Base-by-base conservation (phyloP, 2,797 vertebrate species). In the Cryptoblepharus egeriae region DNA sequence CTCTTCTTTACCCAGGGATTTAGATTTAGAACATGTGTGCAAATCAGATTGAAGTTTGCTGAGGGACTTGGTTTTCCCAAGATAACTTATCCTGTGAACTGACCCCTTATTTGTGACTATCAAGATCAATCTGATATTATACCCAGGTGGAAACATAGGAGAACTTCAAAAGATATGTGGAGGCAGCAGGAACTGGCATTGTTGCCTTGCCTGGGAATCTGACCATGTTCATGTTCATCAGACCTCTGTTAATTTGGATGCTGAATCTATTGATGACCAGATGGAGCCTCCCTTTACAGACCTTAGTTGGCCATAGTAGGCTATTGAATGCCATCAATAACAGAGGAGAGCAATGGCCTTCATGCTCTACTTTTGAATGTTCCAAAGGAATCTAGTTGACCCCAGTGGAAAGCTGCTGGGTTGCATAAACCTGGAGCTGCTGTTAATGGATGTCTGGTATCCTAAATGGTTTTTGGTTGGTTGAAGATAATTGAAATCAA, bases 221-320 rank as follows among this genome's bases (percentile, higher is more conserved):
- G 32, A 10, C 16, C 60, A 4, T 49, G 37, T 76, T 60, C 42
- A 45, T 11, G 7, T 57, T n/a, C 37, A 63, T 28, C 60, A 49
- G 9, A 49, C 12, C 45, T 49, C 7, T 49, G 11, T 49, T 12
- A 8, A 12, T 49, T 8, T 49, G 45, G 45, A 8, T 2, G 9
- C 45, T 49, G 39, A n/a, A 42, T 42, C 39, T 42, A 42, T 42
- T 74, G 52, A 37, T 74, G 52, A 22, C 20, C 26, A 22, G 12
- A 24, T 35, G 37, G 22, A 39, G 9, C 6, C 22, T 39, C 8
- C n/a, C 52, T 20, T 7, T 42, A 20, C 7, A 22, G 45, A 52
- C 1, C 28, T 2, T 1, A 15, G 13, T 12, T n/a, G n/a, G n/a
- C n/a, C n/a, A n/a, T n/a, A n/a, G 45, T 9, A 12, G 9, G 45